These are phyloP conservation scores for Toxotes lorentzi DNA, from an alignment of 2,797 vertebrate species.

Conservation along the genomic window DNA sequence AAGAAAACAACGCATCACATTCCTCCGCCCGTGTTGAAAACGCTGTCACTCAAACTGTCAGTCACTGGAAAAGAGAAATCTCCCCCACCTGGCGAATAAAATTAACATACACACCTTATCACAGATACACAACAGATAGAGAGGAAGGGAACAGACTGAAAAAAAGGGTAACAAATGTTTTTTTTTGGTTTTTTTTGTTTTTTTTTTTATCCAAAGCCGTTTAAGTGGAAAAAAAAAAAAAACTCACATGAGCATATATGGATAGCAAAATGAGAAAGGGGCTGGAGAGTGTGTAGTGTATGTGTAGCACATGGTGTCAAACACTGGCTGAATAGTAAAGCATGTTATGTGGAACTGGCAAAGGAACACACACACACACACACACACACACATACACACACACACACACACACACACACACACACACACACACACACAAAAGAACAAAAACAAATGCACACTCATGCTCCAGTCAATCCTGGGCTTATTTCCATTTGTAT, in stretches of 20 bases:
- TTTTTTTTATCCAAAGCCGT: conserved; percentile 25
- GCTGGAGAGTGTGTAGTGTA: conserved; percentile 10
- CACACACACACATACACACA: background rate
- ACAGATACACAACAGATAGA: conserved; percentile 11
- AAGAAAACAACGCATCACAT: conserved; percentile 40
- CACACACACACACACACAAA: background rate
- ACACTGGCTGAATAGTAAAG: conserved; percentile 24
- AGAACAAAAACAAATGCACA: background rate
- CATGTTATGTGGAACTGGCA: conserved; percentile 38
- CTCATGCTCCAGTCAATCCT: conserved; percentile 18
- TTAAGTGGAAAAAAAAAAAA: conserved; percentile 28
- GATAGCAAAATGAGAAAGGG: conserved; percentile 1
- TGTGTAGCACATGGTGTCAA: conserved; percentile 31
- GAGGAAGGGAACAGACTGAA: background rate
- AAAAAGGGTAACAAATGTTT: conserved; percentile 8
- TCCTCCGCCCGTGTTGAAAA: conserved; percentile 36
- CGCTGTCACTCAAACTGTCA: conserved; percentile 66
- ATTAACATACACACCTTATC: conserved; percentile 39
- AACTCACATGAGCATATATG: conserved; percentile 11
- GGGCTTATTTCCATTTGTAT: conserved; percentile 57
- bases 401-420: background rate
- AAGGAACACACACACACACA: conserved; percentile 4
- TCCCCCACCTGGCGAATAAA: conserved; percentile 47
- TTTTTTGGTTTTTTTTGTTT: conserved; percentile 20
- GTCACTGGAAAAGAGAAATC: conserved; percentile 37